Percentiles rank a stretch among this genome's conserved stretches.
Evolutionary conservation across 2,888 invertebrate species (phyloP).

Genomic region (Eledona agricola): DNA sequence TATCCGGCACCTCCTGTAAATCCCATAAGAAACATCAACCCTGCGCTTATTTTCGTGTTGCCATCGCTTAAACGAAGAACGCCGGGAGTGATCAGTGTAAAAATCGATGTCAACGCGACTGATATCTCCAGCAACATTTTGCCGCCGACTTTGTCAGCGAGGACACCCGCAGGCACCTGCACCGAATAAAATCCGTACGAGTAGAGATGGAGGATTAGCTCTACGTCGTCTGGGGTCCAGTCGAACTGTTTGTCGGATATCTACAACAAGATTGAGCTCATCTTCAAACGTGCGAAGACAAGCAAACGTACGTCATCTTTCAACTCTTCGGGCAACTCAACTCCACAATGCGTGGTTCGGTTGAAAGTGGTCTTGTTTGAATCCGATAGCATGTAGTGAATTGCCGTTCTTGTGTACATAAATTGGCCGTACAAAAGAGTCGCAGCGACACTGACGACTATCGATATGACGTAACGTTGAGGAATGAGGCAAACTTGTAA

Average conservation of each 20-base stretch:
- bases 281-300: no score
- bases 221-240: background rate
- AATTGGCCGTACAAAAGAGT: no score
- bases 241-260: slow-evolving; percentile 58
- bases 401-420: no score
- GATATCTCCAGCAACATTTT: slow-evolving; percentile 84
- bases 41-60: background rate
- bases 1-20: no score
- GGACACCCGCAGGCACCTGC: slow-evolving; percentile 81
- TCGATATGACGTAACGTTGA: slow-evolving; percentile 1
- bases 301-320: no score
- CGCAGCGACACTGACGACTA: slow-evolving; percentile 7
- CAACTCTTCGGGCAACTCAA: no score
- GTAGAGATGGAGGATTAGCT: slow-evolving; percentile 77
- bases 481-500: slow-evolving; percentile 1
- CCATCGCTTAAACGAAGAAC: no score
- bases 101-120: slow-evolving; percentile 79
- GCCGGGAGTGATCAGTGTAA: slow-evolving; percentile 84
- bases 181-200: slow-evolving; percentile 87
- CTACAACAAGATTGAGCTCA: no score
- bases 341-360: no score
- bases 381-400: no score
- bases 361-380: no score
- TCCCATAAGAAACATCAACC: slow-evolving; percentile 59
- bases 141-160: slow-evolving; percentile 83